Evolutionary conservation across 2,113 vertebrate species (phyloP).

Genomic region (Ptychochromis oligacanthus): DNA sequence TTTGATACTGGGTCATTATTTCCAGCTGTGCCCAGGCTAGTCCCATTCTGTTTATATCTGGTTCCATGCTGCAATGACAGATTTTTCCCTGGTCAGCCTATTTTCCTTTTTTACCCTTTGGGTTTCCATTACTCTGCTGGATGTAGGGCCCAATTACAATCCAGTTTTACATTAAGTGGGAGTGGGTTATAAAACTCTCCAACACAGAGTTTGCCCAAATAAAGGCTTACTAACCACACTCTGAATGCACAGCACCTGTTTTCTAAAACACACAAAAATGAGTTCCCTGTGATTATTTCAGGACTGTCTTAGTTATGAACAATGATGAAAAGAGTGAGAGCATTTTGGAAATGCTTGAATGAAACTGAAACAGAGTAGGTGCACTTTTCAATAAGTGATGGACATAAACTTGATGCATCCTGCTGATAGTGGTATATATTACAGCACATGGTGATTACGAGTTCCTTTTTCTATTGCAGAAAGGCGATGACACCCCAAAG

Average conservation of each 20-base stretch:
- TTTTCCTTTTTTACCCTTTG: not conserved
- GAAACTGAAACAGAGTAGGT: not conserved
- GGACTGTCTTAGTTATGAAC: too few species aligned
- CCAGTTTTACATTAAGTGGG: too few species aligned
- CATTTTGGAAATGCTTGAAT: not conserved
- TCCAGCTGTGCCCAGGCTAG: not conserved
- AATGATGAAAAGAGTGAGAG: not conserved
- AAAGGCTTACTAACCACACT: accelerated
- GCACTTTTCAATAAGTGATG: accelerated
- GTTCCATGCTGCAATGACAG: not conserved
- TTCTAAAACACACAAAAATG: not conserved
- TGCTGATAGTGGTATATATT: too few species aligned
- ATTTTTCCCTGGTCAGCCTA: accelerated
- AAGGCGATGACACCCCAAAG: not conserved
- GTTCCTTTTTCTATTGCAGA: not conserved
- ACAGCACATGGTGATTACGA: too few species aligned
- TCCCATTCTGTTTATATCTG: not conserved
- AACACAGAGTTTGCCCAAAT: not conserved
- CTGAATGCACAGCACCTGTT: not conserved
- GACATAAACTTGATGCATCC: too few species aligned
- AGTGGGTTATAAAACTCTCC: not conserved
- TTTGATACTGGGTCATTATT: not conserved
- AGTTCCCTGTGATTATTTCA: accelerated
- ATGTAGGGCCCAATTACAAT: not conserved
- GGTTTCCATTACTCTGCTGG: not conserved